A percentile compares a stretch with the other conserved stretches of the same genome.
These are phyloP conservation scores for Petrocephalus zakoni DNA, from an alignment of 2,113 vertebrate genomes.

Conservation along the genomic window DNA sequence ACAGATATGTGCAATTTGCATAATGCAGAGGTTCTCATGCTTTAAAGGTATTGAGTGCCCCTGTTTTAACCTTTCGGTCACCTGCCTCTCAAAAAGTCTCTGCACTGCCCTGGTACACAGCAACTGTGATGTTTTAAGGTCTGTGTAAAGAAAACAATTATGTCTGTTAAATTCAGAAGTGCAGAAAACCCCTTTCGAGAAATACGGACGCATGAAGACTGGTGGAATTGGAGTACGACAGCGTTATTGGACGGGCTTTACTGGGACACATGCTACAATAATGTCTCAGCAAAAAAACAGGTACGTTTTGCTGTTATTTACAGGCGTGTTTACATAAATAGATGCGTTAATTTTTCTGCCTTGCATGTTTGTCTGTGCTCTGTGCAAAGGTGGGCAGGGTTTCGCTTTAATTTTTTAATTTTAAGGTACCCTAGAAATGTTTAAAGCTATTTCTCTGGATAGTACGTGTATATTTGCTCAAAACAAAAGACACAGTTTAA, in stretches of 20 bases:
- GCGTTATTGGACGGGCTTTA: constrained; percentile 51
- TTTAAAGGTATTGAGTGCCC: background rate
- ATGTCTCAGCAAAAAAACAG: constrained; percentile 11
- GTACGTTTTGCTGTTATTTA: constrained; percentile 17
- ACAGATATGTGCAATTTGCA: too few relatives aligned
- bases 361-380: background rate
- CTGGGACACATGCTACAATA: background rate
- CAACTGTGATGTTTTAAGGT: background rate
- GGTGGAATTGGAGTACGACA: constrained; percentile 63
- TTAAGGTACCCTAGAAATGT: background rate
- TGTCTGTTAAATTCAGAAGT: constrained; percentile 37
- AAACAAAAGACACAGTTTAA: background rate
- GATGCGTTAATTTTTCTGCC: background rate
- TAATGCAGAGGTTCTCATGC: too few relatives aligned
- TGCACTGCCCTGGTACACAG: background rate
- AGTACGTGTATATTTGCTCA: background rate
- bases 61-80: background rate
- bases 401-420: too few relatives aligned
- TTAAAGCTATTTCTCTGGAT: background rate
- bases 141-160: background rate
- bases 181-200: constrained; percentile 31
- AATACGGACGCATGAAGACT: constrained; percentile 47
- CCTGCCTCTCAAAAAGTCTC: background rate
- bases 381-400: too few relatives aligned
- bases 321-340: background rate